A percentile compares a stretch with the other conserved stretches of the same genome.
Conservation (phyloP, 2,113 vertebrate species). For the Bothrops jararaca region DNA sequence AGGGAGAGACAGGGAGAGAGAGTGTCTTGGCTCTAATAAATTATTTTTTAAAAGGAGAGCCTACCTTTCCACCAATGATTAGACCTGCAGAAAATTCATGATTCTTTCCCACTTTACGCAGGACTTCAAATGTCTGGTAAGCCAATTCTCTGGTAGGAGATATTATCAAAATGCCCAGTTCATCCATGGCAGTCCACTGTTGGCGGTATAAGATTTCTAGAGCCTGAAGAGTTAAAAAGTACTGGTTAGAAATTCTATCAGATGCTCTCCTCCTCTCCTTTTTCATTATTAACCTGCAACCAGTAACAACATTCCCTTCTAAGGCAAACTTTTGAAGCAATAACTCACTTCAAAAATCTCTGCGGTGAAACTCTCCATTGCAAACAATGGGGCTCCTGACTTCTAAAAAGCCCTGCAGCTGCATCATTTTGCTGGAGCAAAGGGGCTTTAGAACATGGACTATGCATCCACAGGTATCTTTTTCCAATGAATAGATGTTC, state of each 20-base stretch:
- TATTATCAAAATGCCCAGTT: slow-evolving; percentile 90
- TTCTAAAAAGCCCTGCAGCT: background rate
- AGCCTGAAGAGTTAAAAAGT: slow-evolving; percentile 63
- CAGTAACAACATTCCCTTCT: background rate
- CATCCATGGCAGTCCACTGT: slow-evolving; percentile 90
- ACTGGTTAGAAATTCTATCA: background rate
- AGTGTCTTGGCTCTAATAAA: background rate
- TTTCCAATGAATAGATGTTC: background rate
- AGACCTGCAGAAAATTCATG: slow-evolving; percentile 97
- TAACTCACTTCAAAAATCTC: background rate
- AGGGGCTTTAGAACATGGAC: background rate
- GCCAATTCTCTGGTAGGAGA: slow-evolving; percentile 94
- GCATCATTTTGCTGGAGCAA: background rate
- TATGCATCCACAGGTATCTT: background rate
- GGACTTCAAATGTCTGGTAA: slow-evolving; percentile 92
- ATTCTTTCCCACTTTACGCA: slow-evolving; percentile 90
- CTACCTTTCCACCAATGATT: slow-evolving; percentile 92
- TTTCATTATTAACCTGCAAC: background rate
- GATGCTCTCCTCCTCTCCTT: background rate
- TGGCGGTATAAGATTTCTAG: slow-evolving; percentile 88
- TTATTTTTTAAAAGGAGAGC: background rate
- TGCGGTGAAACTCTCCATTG: background rate
- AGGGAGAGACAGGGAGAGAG: no score
- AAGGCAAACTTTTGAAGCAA: background rate
- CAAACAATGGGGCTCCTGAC: background rate